A percentile compares a stretch with the other conserved stretches of the same genome.
Conservation (phyloP, 2,888 invertebrate species). For the Thereva nobilitata region DNA sequence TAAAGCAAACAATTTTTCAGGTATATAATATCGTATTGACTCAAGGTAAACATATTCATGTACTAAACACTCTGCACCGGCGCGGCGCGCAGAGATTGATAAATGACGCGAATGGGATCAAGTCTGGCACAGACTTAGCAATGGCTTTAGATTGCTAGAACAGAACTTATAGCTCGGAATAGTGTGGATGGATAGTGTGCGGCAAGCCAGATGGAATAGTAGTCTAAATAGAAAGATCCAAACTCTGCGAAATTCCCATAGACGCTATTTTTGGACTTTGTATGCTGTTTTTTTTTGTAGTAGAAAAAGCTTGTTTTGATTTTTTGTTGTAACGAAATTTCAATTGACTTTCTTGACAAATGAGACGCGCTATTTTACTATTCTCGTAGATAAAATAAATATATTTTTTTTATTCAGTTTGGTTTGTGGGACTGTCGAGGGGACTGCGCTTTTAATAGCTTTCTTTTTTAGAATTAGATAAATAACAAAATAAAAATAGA, state of each 20-base stretch:
- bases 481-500: too few species aligned
- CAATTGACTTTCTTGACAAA: slow-evolving; percentile 2
- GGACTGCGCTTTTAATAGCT: too few species aligned
- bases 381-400: too few species aligned
- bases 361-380: too few species aligned
- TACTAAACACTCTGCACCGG: neutral
- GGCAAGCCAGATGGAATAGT: neutral
- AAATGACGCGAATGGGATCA: slow-evolving; percentile 9
- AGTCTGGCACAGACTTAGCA: neutral
- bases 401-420: too few species aligned
- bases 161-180: slow-evolving; percentile 12
- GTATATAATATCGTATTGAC: slow-evolving; percentile 8
- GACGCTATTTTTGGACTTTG: slow-evolving; percentile 19
- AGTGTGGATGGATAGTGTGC: neutral
- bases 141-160: slow-evolving; percentile 9
- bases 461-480: too few species aligned
- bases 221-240: slow-evolving; percentile 9
- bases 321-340: slow-evolving; percentile 15
- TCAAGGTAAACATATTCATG: slow-evolving; percentile 2
- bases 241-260: neutral
- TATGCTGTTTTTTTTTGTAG: neutral
- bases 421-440: too few species aligned
- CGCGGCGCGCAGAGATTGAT: slow-evolving; percentile 4
- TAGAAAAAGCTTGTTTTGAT: slow-evolving; percentile 10
- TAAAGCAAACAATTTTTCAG: slow-evolving; percentile 9